A percentile compares a stretch with the other conserved stretches of the same genome.
Evolutionary conservation across 1,140 invertebrate species (phyloP).

Genomic region (Aculops lycopersici): DNA sequence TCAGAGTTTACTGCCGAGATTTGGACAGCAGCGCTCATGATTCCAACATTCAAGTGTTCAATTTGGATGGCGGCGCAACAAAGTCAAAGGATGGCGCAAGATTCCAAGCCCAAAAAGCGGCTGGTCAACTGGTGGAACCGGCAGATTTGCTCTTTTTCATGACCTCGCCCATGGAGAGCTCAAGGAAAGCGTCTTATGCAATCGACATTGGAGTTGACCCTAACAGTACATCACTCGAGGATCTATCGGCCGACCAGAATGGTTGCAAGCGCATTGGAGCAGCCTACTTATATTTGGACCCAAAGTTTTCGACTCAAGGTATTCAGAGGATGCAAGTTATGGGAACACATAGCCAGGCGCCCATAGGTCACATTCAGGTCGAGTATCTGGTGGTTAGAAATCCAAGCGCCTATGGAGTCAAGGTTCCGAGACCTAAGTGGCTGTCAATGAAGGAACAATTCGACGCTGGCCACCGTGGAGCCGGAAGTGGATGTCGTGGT

Average conservation of each 20-base stretch:
- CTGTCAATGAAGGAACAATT: not conserved
- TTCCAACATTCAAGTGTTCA: no score
- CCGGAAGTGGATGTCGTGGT: not conserved
- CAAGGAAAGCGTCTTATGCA: not conserved
- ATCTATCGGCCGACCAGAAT: not conserved
- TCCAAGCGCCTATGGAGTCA: not conserved
- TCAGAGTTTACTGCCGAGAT: no score
- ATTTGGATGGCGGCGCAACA: no score
- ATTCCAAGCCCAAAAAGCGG: not conserved
- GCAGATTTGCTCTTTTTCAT: not conserved
- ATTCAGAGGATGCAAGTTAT: not conserved
- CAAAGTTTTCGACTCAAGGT: not conserved
- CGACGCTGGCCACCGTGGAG: not conserved
- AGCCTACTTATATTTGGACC: not conserved
- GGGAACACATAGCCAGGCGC: not conserved
- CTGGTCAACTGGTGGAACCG: not conserved
- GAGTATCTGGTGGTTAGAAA: not conserved
- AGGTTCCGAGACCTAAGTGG: not conserved
- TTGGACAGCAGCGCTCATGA: no score
- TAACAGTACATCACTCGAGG: no score
- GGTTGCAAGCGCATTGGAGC: not conserved
- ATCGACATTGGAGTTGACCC: no score
- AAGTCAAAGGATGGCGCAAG: no score
- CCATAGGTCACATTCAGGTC: not conserved
- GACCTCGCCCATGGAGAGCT: not conserved